A percentile compares a stretch with the other conserved stretches of the same genome.
These are phyloP conservation scores for Anagyrus pseudococci DNA, from an alignment of 2,888 invertebrate genomes.

Conservation along the genomic window DNA sequence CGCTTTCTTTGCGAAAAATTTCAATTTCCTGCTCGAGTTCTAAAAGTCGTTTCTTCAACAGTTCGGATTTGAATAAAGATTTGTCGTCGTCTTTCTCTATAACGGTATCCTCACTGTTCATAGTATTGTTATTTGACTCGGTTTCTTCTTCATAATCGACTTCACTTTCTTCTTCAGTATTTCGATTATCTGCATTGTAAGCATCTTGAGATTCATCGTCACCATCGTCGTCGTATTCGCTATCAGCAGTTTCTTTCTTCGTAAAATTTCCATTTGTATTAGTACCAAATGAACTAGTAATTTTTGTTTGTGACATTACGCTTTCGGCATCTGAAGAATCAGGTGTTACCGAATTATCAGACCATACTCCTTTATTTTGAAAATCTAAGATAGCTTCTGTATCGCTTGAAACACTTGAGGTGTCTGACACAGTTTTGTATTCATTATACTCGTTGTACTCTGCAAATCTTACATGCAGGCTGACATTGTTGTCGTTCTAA, in stretches of 20 bases:
- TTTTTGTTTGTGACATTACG: conserved; percentile 10
- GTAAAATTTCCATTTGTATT: not conserved
- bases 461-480: conserved; percentile 57
- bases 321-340: conserved; percentile 51
- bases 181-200: not conserved
- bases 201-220: conserved; percentile 14
- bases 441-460: conserved; percentile 55
- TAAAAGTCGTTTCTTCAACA: conserved; percentile 68
- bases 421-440: conserved; percentile 56
- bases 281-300: not conserved
- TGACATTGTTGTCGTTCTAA: conserved; percentile 43
- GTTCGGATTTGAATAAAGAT: conserved; percentile 66
- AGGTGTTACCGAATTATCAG: conserved; percentile 49
- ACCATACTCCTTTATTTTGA: conserved; percentile 49
- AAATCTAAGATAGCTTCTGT: conserved; percentile 43
- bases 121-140: conserved; percentile 43
- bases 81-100: conserved; percentile 62
- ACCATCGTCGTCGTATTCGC: conserved; percentile 21
- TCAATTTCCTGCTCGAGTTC: conserved; percentile 73
- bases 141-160: conserved; percentile 40
- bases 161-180: conserved; percentile 34
- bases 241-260: not conserved
- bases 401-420: conserved; percentile 51
- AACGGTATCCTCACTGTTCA: conserved; percentile 24
- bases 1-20: conserved; percentile 65